A percentile compares a stretch with the other conserved stretches of the same genome.
phyloP scores from a whole-genome alignment of 2,113 vertebrate species.

The Ranitomeya variabilis region DNA sequence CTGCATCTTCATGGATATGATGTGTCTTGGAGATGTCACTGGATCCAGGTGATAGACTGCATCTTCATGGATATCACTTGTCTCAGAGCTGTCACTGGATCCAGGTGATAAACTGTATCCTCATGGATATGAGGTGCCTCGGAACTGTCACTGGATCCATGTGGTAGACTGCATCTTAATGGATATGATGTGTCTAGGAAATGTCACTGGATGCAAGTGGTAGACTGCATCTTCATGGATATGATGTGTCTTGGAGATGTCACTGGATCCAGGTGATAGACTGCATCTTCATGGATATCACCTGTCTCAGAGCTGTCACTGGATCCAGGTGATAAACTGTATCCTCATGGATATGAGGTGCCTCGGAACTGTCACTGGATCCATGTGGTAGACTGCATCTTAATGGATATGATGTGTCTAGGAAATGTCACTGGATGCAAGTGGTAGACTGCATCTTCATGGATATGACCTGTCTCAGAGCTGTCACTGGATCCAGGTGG shows the following conservation, averaged over 20 bases:
- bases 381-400: not conserved
- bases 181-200: not conserved
- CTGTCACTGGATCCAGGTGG: not conserved
- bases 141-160: not conserved
- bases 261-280: too few relatives aligned
- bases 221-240: not conserved
- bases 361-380: not conserved
- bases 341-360: too few relatives aligned
- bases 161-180: not conserved
- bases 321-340: too few relatives aligned
- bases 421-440: not conserved
- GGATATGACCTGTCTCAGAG: not conserved
- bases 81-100: too few relatives aligned
- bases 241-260: not conserved
- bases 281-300: too few relatives aligned
- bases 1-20: not conserved
- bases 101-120: too few relatives aligned
- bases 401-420: not conserved
- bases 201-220: not conserved
- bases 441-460: not conserved
- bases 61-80: too few relatives aligned
- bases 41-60: too few relatives aligned
- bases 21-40: not conserved
- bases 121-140: too few relatives aligned
- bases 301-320: too few relatives aligned